phyloP scores from a whole-genome alignment of 2,797 vertebrate genomes.

The Manis pentadactyla region DNA sequence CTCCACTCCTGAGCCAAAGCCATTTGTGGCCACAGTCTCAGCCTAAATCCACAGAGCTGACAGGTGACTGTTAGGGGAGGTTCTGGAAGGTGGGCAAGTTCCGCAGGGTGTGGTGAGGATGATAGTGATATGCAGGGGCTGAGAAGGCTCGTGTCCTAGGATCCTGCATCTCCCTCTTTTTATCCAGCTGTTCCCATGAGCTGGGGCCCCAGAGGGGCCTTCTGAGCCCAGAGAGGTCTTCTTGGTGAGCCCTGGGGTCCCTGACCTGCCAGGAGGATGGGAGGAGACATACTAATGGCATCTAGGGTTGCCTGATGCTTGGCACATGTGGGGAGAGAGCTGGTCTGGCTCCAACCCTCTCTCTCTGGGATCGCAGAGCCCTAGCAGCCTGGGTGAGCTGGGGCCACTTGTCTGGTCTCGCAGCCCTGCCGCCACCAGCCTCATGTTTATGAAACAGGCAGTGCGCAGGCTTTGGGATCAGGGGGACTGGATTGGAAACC shows the following conservation, averaged over 20 bases:
- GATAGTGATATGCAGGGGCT: not conserved
- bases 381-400: not conserved
- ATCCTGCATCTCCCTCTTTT: not conserved
- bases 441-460: not conserved
- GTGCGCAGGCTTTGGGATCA: not conserved
- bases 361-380: not conserved
- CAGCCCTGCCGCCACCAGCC: no score
- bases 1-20: conserved; percentile 5
- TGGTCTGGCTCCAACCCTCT: not conserved
- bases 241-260: not conserved
- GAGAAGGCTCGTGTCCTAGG: not conserved
- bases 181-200: not conserved
- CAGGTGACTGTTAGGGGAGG: not conserved
- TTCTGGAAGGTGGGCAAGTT: not conserved
- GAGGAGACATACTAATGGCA: not conserved
- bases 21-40: not conserved
- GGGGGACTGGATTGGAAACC: not conserved
- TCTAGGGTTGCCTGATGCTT: conserved; percentile 63
- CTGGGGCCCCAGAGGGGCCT: not conserved
- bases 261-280: not conserved
- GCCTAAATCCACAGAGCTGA: not conserved
- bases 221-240: not conserved
- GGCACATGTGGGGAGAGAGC: conserved; percentile 54
- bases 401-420: not conserved
- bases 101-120: not conserved